Conservation (phyloP, 92 coral and sea anemone species). For the Paragorgia papillata region DNA sequence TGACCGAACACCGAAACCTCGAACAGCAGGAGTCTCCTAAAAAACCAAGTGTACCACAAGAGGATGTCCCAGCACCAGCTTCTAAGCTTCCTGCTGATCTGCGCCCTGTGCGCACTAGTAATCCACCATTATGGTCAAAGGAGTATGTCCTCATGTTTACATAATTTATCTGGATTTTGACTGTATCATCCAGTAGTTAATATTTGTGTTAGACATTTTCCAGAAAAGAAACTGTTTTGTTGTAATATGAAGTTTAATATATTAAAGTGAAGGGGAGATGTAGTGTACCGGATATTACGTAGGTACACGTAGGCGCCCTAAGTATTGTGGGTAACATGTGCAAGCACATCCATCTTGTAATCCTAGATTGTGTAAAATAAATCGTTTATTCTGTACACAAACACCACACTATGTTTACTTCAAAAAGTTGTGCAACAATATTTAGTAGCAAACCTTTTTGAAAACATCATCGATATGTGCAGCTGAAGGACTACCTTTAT, state of each 20-base stretch:
- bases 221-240: too few species aligned
- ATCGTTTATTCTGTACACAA: not conserved
- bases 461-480: too few species aligned
- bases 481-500: too few species aligned
- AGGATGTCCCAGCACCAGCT: not conserved
- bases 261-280: not conserved
- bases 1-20: slow-evolving; percentile 12
- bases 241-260: not conserved
- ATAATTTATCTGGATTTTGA: not conserved
- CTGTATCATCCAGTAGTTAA: not conserved
- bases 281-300: not conserved
- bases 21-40: slow-evolving; percentile 32
- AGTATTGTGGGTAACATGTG: too few species aligned
- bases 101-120: not conserved
- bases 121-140: too few species aligned
- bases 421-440: too few species aligned
- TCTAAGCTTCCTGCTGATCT: not conserved
- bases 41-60: not conserved
- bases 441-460: too few species aligned
- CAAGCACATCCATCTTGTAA: not conserved
- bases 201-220: not conserved
- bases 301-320: too few species aligned
- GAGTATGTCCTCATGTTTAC: too few species aligned
- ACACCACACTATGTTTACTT: too few species aligned
- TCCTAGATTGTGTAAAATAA: too few species aligned